Conservation (phyloP, 2,797 vertebrate species). For the Gymnoscopelus microlampas region DNA sequence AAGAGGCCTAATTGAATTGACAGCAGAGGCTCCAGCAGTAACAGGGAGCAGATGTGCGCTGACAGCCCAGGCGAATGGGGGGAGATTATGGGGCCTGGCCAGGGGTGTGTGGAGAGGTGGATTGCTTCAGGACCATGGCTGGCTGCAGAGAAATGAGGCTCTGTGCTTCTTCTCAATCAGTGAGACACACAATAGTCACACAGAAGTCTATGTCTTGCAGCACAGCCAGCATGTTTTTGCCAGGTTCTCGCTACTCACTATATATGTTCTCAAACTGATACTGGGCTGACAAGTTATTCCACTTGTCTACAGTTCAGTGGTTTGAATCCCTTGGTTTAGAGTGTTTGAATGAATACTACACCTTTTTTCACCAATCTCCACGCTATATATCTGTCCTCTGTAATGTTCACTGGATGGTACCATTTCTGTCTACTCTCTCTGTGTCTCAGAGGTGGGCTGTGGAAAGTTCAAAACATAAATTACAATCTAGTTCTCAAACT, state of each 20-base stretch:
- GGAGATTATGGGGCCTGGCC: conserved; percentile 28
- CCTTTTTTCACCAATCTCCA: background rate
- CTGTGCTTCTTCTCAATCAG: background rate
- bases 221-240: background rate
- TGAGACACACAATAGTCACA: background rate
- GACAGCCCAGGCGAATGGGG: conserved; percentile 46
- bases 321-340: conserved; percentile 3
- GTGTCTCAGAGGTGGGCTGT: too few relatives aligned
- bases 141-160: conserved; percentile 26
- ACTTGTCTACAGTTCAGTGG: background rate
- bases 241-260: too few relatives aligned
- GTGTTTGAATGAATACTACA: background rate
- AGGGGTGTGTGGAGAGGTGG: conserved; percentile 16
- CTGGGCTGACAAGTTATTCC: background rate
- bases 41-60: conserved; percentile 71
- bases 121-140: conserved; percentile 18
- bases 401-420: too few relatives aligned
- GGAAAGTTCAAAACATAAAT: too few relatives aligned
- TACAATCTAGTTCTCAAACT: too few relatives aligned
- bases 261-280: too few relatives aligned
- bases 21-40: conserved; percentile 61
- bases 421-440: too few relatives aligned
- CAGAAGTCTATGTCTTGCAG: conserved; percentile 14
- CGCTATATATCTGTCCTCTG: too few relatives aligned
- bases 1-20: conserved; percentile 67